A percentile compares a stretch with the other conserved stretches of the same genome.
Conservation (phyloP, 2,797 vertebrate species). For the Micromesistius poutassou region DNA sequence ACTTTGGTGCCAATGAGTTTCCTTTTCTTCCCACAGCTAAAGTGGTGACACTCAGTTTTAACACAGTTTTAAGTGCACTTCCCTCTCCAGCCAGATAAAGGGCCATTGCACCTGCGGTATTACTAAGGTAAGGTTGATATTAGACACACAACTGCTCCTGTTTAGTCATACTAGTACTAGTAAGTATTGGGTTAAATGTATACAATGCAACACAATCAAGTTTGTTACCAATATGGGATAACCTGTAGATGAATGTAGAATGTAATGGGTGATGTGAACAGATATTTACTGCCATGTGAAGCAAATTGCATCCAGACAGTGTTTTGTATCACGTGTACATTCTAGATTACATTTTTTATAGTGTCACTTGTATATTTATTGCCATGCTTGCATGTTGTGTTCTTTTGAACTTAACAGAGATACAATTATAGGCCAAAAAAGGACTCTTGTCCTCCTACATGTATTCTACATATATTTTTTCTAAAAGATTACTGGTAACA, state of each 20-base stretch:
- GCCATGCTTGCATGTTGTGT: neutral
- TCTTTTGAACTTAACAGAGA: neutral
- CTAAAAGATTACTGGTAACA: no score
- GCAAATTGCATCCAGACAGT: neutral
- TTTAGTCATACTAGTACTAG: neutral
- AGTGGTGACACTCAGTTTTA: neutral
- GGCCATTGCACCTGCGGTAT: neutral
- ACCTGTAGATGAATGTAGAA: neutral
- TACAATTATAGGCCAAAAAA: neutral
- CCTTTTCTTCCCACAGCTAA: neutral
- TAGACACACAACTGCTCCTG: neutral
- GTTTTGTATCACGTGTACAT: neutral
- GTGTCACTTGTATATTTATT: neutral
- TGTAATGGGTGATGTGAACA: neutral
- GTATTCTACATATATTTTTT: no score
- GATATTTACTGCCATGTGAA: neutral
- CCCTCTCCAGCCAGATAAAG: neutral
- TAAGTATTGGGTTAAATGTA: neutral
- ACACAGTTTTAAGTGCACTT: neutral
- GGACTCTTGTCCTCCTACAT: no score
- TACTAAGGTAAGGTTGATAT: neutral
- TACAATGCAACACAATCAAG: neutral
- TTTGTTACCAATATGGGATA: neutral
- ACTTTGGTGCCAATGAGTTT: neutral
- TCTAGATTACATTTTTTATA: neutral